Conservation (phyloP, 2,113 vertebrate species). For the Rhegmatorhina hoffmannsi region DNA sequence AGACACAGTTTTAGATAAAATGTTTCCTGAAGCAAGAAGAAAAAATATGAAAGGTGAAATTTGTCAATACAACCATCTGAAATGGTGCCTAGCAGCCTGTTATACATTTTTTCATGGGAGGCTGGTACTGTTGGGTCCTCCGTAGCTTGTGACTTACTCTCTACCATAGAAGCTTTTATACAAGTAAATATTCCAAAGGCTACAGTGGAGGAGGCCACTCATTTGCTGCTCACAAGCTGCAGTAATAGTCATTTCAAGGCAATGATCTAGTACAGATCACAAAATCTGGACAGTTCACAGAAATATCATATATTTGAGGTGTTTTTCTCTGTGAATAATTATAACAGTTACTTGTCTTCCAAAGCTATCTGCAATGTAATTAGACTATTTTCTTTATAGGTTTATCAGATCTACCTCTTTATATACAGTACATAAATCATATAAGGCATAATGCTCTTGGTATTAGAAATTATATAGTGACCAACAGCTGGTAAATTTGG, state of each 20-base stretch:
- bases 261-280: not conserved
- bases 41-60: not conserved
- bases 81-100: not conserved
- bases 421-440: not conserved
- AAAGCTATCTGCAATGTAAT: not conserved
- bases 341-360: not conserved
- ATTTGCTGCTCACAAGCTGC: not conserved
- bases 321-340: not conserved
- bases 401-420: not conserved
- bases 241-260: not conserved
- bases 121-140: not conserved
- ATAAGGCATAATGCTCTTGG: not conserved
- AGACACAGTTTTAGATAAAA: not conserved
- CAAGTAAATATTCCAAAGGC: not conserved
- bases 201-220: not conserved
- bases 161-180: not conserved
- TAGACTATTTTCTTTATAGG: not conserved
- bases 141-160: not conserved
- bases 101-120: not conserved
- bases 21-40: not conserved
- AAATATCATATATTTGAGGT: not conserved
- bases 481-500: not conserved
- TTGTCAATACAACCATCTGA: not conserved
- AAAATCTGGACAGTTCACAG: not conserved
- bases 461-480: not conserved